These are phyloP conservation scores for Setipinna tenuifilis DNA, from an alignment of 2,797 vertebrate genomes.

Conservation along the genomic window DNA sequence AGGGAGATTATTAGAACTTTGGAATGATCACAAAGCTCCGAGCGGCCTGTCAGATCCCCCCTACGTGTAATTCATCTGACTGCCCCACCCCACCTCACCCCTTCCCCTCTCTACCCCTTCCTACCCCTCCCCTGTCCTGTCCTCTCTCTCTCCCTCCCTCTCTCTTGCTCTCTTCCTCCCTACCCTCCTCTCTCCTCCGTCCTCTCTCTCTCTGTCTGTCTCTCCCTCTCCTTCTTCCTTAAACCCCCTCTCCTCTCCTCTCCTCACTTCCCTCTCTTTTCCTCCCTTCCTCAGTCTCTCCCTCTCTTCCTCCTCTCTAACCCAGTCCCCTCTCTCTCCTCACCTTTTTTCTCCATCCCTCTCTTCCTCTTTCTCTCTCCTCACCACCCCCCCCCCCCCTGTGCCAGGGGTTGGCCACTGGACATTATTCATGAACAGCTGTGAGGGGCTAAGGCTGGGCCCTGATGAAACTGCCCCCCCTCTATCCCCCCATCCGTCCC, in stretches of 20 bases:
- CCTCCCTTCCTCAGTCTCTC: constrained; percentile 33
- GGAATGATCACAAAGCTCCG: constrained; percentile 99
- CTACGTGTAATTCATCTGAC: constrained; percentile 99
- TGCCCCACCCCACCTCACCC: constrained; percentile 57
- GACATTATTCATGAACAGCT: constrained; percentile 99
- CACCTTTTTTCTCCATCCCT: background rate
- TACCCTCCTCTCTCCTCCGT: background rate
- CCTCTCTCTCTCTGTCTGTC: background rate
- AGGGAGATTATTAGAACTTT: constrained; percentile 99
- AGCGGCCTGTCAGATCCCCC: constrained; percentile 99
- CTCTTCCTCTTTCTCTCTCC: constrained; percentile 15
- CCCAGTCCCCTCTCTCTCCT: too few species aligned
- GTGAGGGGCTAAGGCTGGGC: constrained; percentile 88
- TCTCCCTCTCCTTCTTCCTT: background rate
- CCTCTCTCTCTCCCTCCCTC: background rate
- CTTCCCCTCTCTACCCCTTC: constrained; percentile 21
- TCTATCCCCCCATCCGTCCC: too few species aligned
- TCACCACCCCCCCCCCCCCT: constrained; percentile 49
- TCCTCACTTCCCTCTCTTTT: background rate
- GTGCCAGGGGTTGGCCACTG: constrained; percentile 86
- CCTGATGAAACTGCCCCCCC: too few species aligned
- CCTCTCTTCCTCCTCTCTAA: too few species aligned
- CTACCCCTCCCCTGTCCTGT: constrained; percentile 32
- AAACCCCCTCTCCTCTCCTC: too few species aligned
- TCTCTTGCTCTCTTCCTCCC: too few species aligned